phyloP scores from a whole-genome alignment of 1,140 invertebrate species.

The Philaenus spumarius region DNA sequence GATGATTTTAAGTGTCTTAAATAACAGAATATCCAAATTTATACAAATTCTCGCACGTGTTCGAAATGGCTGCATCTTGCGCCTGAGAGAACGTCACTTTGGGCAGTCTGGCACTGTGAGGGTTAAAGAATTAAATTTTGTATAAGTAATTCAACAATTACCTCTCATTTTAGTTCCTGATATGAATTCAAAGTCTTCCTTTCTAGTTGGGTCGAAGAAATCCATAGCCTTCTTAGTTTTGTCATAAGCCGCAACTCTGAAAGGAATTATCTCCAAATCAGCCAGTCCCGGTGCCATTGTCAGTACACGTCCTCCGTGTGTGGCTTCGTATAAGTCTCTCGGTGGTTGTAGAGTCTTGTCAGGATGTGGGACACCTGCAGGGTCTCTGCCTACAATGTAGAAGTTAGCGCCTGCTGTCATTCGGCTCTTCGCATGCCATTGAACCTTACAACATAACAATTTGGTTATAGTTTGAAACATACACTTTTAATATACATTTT shows the following conservation, averaged over 20 bases:
- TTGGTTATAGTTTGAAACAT: too few species aligned
- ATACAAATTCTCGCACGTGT: too few species aligned
- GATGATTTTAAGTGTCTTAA: too few species aligned
- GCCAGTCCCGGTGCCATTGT: slow-evolving; percentile 88
- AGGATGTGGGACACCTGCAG: slow-evolving; percentile 95
- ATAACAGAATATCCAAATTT: too few species aligned
- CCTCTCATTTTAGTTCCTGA: slow-evolving; percentile 96
- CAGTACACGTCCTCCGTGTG: slow-evolving; percentile 87
- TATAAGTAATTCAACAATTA: too few species aligned
- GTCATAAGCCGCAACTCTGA: slow-evolving; percentile 96
- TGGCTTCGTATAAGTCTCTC: slow-evolving; percentile 90
- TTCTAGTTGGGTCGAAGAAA: slow-evolving; percentile 83
- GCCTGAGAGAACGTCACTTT: too few species aligned
- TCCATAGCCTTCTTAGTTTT: slow-evolving; percentile 77
- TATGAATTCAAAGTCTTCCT: slow-evolving; percentile 95
- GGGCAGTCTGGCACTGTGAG: too few species aligned
- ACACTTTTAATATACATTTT: too few species aligned
- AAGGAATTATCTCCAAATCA: slow-evolving; percentile 93
- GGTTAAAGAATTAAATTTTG: too few species aligned
- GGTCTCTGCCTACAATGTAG: slow-evolving; percentile 98
- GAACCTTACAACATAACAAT: slow-evolving; percentile 37
- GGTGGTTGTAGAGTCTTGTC: slow-evolving; percentile 51
- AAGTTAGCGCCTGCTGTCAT: slow-evolving; percentile 96
- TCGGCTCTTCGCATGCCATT: slow-evolving; percentile 97
- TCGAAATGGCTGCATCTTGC: too few species aligned